Percentiles rank a stretch among this genome's conserved stretches.
Conservation (phyloP, 2,113 vertebrate genomes). For the Prietella phreatophila region DNA sequence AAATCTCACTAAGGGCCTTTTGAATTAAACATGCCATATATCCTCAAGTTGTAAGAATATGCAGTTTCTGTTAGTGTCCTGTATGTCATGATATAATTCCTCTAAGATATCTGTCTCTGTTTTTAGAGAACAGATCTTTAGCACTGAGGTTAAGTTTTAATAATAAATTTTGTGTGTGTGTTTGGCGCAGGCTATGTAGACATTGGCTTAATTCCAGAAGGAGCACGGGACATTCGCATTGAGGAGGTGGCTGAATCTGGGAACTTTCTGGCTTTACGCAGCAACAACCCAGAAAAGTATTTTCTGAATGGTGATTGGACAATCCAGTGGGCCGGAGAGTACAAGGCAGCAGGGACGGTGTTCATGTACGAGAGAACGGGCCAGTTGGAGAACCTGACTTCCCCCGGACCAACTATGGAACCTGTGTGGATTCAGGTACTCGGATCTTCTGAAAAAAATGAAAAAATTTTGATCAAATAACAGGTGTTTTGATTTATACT, state of each 20-base stretch:
- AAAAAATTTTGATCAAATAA: not conserved
- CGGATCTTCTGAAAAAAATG: not conserved
- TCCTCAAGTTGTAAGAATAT: not conserved
- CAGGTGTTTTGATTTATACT: not conserved
- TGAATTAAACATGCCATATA: not conserved
- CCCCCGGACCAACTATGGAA: constrained; percentile 87
- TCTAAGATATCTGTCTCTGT: not conserved
- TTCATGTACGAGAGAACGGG: constrained; percentile 88
- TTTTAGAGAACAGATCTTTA: not conserved
- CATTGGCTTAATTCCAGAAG: constrained; percentile 87
- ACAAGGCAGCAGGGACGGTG: constrained; percentile 86
- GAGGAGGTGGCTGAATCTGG: constrained; percentile 85
- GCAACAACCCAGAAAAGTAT: constrained; percentile 82
- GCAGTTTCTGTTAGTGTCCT: not conserved
- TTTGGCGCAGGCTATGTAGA: constrained; percentile 84
- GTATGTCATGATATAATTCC: not conserved
- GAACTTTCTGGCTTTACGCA: constrained; percentile 89
- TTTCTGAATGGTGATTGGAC: constrained; percentile 94
- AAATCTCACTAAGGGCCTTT: not conserved
- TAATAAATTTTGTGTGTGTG: not conserved
- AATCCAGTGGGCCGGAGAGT: constrained; percentile 94
- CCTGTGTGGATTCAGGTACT: constrained; percentile 93
- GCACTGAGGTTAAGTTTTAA: constrained; percentile 4
- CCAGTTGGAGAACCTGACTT: constrained; percentile 90
- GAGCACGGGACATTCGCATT: constrained; percentile 84